Base-by-base conservation (phyloP, 1,140 invertebrate genomes). In the Calliphora vicina region DNA sequence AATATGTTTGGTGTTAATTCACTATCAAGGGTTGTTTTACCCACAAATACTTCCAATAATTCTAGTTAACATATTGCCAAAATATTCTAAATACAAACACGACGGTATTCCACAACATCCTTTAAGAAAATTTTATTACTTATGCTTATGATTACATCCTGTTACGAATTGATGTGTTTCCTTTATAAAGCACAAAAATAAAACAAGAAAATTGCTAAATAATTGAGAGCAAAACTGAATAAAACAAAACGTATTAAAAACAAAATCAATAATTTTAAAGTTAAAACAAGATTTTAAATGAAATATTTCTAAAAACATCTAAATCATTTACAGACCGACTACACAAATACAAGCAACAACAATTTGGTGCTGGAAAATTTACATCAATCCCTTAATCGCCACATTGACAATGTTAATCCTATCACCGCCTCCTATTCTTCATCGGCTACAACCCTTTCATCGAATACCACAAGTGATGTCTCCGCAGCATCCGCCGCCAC, bases 401-500 rank as follows among this genome's bases (percentile, higher is more conserved):
- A 78, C 25, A 42, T 43, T 43, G 42, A 43, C 20, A 43, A 78
- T 78, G 42, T 78, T 43, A 78, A 78, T 43, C 35, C 74, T 25
- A 78, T 78, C 23, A 43, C n/a, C 74, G 42, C 10, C 35, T 35
- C 35, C 35, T 43, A 78, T 78, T 25, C 74, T 5, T 78, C 74
- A 15, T 43, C 74, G 9, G 20, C 74, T 45, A n/a, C 74, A 78
- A 20, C 74, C 25, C 74, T 23, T 78, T 78, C 74, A 43, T 42
- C 74, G 8, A 43, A 45, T 78, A 43, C 35, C n/a, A 78, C 74
- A 78, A 78, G 74, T 78, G 74, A 78, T 78, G 74, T 78, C 74
- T 78, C 74, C 13, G 15, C 74, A 78, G 74, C 74, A 78, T 78
- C 74, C 74, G 74, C 35, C 35, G 74, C 35, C n/a, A 27, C 26